phyloP scores from a whole-genome alignment of 2,888 invertebrate species.

The Tetragnatha montana region DNA sequence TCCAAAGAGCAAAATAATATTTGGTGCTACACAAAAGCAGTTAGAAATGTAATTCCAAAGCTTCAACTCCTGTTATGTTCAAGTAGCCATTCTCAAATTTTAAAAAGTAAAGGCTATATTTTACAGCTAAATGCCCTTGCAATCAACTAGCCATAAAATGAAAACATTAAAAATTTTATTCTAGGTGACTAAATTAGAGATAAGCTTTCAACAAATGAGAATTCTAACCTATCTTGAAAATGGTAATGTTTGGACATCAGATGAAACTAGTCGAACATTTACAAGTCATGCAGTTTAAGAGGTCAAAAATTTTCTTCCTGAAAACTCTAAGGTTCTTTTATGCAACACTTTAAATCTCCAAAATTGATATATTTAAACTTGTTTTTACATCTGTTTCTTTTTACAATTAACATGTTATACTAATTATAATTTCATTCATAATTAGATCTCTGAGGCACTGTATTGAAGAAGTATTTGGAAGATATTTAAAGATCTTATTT shows the following conservation, averaged over 20 bases:
- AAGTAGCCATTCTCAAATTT: background rate
- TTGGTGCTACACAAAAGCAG: conserved; percentile 49
- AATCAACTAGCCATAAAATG: background rate
- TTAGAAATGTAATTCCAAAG: conserved; percentile 16
- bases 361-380: conserved; percentile 10
- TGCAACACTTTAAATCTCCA: conserved; percentile 14
- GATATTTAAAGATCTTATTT: conserved; percentile 52
- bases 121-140: background rate
- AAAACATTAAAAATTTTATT: conserved; percentile 34
- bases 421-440: conserved; percentile 28
- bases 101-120: conserved; percentile 2
- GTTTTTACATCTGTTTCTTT: conserved; percentile 3
- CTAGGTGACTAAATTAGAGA: conserved; percentile 55
- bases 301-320: conserved; percentile 40
- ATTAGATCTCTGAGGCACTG: conserved; percentile 57
- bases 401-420: background rate
- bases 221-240: conserved; percentile 38
- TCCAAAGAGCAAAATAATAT: conserved; percentile 47
- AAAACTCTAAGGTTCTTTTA: conserved; percentile 25
- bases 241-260: conserved; percentile 32
- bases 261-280: conserved; percentile 50
- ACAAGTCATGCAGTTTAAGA: conserved; percentile 53
- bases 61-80: background rate
- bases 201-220: conserved; percentile 38
- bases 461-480: conserved; percentile 62